These are phyloP conservation scores for Enhydra lutris DNA, from an alignment of 2,113 vertebrate species.

Conservation along the genomic window DNA sequence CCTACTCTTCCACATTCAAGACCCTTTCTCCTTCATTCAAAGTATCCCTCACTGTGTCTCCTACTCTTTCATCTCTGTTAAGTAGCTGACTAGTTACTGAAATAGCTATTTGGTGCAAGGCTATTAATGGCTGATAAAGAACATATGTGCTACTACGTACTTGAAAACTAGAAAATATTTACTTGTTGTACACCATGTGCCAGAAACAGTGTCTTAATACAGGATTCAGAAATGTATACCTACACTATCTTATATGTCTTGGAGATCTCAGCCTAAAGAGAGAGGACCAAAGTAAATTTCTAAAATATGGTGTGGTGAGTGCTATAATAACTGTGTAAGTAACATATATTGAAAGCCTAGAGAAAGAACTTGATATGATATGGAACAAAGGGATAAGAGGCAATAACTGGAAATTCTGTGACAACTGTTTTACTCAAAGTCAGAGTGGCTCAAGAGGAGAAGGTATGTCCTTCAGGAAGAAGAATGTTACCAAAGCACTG, in stretches of 20 bases:
- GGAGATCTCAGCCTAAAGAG: neutral
- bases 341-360: neutral
- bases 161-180: neutral
- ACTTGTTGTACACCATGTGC: neutral
- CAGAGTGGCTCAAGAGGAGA: neutral
- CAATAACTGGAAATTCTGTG: neutral
- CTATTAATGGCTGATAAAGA: neutral
- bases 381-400: neutral
- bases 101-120: neutral
- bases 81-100: neutral
- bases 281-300: neutral
- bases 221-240: neutral
- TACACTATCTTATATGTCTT: neutral
- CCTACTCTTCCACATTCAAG: neutral
- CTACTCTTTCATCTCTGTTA: neutral
- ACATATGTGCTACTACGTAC: neutral
- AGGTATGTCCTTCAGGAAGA: neutral
- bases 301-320: neutral
- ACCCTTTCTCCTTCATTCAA: conserved; percentile 1
- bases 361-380: neutral
- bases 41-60: neutral
- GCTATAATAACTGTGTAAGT: neutral
- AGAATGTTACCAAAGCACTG: neutral
- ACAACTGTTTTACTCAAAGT: neutral
- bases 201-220: neutral